Percentiles rank a stretch among this genome's conserved stretches.
These are phyloP conservation scores for Hippocampus kuda DNA, from an alignment of 2,797 vertebrate species.

Conservation along the genomic window DNA sequence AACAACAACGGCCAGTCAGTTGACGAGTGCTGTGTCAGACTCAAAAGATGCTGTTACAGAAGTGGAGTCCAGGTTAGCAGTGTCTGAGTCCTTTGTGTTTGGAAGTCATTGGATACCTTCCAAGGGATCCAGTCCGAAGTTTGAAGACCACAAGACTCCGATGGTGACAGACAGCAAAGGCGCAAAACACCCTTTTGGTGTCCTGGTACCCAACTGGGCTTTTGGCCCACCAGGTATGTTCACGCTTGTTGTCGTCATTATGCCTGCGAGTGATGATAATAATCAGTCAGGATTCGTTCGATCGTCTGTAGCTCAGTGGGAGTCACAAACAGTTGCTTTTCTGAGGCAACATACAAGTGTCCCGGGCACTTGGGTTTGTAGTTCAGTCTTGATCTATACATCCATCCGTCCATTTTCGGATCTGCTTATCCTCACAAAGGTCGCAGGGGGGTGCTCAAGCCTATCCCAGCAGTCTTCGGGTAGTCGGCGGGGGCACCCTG, in stretches of 20 bases:
- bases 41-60: conserved; percentile 27
- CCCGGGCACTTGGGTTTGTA: not conserved
- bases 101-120: conserved; percentile 44
- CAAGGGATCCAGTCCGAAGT: conserved; percentile 29
- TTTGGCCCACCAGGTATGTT: conserved; percentile 62
- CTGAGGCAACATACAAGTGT: conserved; percentile 7
- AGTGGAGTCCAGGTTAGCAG: conserved; percentile 58
- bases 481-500: too few species aligned
- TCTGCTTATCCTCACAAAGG: too few species aligned
- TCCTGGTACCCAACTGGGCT: conserved; percentile 45
- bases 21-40: conserved; percentile 27
- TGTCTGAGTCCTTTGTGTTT: conserved; percentile 56
- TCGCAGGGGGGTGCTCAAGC: too few species aligned
- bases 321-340: conserved; percentile 8
- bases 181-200: conserved; percentile 39
- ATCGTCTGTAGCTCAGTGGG: conserved; percentile 21
- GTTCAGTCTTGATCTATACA: not conserved
- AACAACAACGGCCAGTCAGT: conserved; percentile 20
- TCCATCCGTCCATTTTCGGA: too few species aligned
- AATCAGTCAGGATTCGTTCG: conserved; percentile 31
- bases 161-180: conserved; percentile 29
- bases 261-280: conserved; percentile 31
- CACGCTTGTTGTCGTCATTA: conserved; percentile 19
- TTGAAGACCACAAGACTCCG: conserved; percentile 34
- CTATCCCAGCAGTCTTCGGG: too few species aligned